Percentiles rank a stretch among this genome's conserved stretches.
Conservation (phyloP, 2,113 vertebrate species). For the Mesitornis unicolor region DNA sequence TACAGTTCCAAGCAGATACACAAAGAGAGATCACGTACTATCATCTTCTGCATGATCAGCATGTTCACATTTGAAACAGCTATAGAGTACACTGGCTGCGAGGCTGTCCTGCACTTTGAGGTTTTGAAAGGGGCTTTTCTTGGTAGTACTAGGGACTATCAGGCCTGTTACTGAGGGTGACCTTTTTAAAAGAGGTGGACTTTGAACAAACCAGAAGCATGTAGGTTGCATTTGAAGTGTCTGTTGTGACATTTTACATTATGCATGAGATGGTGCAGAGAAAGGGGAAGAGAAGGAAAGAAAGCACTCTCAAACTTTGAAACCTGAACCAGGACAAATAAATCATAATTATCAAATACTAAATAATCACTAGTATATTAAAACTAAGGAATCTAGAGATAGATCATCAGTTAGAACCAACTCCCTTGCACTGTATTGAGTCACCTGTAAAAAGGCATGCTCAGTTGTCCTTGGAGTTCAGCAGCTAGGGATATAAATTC, state of each 20-base stretch:
- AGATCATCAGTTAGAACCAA: neutral
- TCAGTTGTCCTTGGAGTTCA: neutral
- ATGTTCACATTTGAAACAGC: neutral
- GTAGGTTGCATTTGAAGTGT: neutral
- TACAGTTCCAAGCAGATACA: neutral
- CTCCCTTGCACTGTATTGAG: neutral
- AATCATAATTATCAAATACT: neutral
- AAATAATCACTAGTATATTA: neutral
- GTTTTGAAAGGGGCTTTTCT: neutral
- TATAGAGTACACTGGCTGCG: neutral
- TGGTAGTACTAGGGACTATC: neutral
- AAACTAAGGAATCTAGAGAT: neutral
- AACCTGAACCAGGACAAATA: neutral
- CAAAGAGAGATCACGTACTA: neutral
- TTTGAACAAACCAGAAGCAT: neutral
- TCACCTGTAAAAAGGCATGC: neutral
- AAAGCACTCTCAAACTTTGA: neutral
- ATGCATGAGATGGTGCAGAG: neutral
- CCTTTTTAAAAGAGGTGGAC: neutral
- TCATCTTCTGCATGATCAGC: neutral
- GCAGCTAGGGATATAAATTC: neutral
- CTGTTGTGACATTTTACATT: neutral
- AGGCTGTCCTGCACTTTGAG: neutral
- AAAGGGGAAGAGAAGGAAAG: neutral
- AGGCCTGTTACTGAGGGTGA: neutral